phyloP scores from a whole-genome alignment of 2,113 vertebrate species.

The Zosterops pallidus region DNA sequence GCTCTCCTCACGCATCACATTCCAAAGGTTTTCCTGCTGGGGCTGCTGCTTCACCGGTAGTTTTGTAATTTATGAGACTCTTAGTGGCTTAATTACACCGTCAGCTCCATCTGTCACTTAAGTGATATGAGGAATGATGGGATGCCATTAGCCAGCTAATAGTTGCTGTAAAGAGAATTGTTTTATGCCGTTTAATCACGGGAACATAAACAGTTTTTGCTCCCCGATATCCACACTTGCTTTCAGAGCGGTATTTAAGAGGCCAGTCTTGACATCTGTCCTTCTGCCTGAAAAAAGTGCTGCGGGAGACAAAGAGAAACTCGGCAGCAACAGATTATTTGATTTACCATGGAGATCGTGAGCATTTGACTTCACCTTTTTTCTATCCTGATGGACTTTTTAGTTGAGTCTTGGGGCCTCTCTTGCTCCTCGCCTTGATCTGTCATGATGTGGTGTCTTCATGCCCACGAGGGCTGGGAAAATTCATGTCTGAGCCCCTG shows the following conservation, averaged over 20 bases:
- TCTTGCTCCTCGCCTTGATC: neutral
- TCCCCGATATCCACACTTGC: neutral
- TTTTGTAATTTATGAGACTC: conserved; percentile 69
- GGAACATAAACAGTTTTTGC: conserved; percentile 49
- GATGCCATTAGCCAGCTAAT: conserved; percentile 66
- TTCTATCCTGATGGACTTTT: neutral
- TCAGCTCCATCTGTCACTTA: conserved; percentile 64
- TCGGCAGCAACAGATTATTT: neutral
- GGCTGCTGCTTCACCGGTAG: neutral
- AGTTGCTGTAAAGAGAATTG: conserved; percentile 66
- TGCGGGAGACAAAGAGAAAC: neutral
- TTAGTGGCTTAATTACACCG: conserved; percentile 69
- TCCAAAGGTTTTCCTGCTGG: neutral
- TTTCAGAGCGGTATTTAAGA: neutral
- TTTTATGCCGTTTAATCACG: conserved; percentile 62
- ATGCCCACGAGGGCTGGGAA: neutral
- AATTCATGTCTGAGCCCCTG: neutral
- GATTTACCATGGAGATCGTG: neutral
- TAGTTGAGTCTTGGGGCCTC: neutral
- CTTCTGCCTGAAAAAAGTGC: neutral
- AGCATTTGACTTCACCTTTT: neutral
- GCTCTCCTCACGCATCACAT: neutral
- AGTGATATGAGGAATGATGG: conserved; percentile 71
- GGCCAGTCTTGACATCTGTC: neutral
- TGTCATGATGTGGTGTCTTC: neutral